Evolutionary conservation across 2,797 vertebrate species (phyloP).

Genomic region (Neosilurus hyrtlii): DNA sequence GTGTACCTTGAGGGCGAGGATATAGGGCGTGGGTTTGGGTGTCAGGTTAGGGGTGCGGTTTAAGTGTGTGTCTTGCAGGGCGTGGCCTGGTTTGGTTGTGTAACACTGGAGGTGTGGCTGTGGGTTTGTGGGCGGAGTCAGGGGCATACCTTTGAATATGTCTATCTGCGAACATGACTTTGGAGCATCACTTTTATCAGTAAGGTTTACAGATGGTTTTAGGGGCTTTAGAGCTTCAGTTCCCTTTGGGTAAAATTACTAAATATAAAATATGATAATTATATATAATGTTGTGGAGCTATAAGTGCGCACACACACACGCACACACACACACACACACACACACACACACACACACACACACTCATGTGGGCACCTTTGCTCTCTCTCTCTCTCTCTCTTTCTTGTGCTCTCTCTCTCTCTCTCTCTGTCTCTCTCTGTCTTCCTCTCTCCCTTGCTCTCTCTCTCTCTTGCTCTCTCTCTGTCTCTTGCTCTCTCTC

Average conservation of each 20-base stretch:
- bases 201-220: background rate
- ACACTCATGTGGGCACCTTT: background rate
- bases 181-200: background rate
- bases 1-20: too few relatives aligned
- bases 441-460: background rate
- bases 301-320: background rate
- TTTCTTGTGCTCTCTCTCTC: background rate
- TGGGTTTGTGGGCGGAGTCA: too few relatives aligned
- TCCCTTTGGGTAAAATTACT: background rate
- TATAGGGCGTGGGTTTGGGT: background rate
- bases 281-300: background rate
- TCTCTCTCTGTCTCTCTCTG: background rate
- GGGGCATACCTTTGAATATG: background rate
- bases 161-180: background rate
- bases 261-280: background rate
- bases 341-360: background rate
- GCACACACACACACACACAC: slow-evolving; percentile 2
- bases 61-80: too few relatives aligned
- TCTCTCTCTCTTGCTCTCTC: too few relatives aligned
- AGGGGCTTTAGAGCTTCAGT: background rate
- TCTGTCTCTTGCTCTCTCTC: too few relatives aligned
- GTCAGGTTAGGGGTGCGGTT: too few relatives aligned
- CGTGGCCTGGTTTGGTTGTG: background rate
- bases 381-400: background rate
- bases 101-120: too few relatives aligned